A percentile compares a stretch with the other conserved stretches of the same genome.
phyloP scores from a whole-genome alignment of 2,888 invertebrate species.

The Panorpa germanica region DNA sequence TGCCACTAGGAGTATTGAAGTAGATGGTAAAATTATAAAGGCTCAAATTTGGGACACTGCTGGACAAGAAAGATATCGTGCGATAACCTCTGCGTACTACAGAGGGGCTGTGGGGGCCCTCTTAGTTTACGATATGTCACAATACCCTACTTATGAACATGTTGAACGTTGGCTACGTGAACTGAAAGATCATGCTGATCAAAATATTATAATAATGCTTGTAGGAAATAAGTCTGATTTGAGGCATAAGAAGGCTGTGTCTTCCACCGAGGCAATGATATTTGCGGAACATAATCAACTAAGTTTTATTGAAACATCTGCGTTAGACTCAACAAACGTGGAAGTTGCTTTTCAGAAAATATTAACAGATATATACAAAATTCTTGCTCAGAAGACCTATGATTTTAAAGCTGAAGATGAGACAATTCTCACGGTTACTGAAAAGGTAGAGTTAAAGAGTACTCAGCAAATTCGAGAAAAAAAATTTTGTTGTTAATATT shows the following conservation, averaged over 20 bases:
- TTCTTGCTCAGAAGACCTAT: no score
- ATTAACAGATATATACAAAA: slow-evolving; percentile 94
- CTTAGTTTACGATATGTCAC: slow-evolving; percentile 98
- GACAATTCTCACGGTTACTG: no score
- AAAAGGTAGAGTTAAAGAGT: no score
- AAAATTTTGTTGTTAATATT: no score
- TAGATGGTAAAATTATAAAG: slow-evolving; percentile 97
- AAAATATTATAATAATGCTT: slow-evolving; percentile 99
- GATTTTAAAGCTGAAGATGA: no score
- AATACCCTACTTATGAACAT: slow-evolving; percentile 98
- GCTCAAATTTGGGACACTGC: slow-evolving; percentile 99
- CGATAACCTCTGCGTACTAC: slow-evolving; percentile 96
- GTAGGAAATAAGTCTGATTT: slow-evolving; percentile 96
- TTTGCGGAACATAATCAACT: slow-evolving; percentile 95
- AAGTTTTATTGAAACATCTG: slow-evolving; percentile 98
- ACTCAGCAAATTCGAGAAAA: no score
- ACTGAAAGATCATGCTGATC: slow-evolving; percentile 95
- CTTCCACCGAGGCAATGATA: slow-evolving; percentile 94
- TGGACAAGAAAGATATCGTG: slow-evolving; percentile 91
- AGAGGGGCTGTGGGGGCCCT: slow-evolving; percentile 98
- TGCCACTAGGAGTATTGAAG: slow-evolving; percentile 96
- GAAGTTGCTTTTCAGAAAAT: slow-evolving; percentile 99
- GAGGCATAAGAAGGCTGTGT: slow-evolving; percentile 89
- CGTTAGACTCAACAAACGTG: slow-evolving; percentile 98
- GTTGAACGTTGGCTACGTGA: slow-evolving; percentile 99